phyloP scores from a whole-genome alignment of 2,113 vertebrate genomes.

The Hepsetus odoe region DNA sequence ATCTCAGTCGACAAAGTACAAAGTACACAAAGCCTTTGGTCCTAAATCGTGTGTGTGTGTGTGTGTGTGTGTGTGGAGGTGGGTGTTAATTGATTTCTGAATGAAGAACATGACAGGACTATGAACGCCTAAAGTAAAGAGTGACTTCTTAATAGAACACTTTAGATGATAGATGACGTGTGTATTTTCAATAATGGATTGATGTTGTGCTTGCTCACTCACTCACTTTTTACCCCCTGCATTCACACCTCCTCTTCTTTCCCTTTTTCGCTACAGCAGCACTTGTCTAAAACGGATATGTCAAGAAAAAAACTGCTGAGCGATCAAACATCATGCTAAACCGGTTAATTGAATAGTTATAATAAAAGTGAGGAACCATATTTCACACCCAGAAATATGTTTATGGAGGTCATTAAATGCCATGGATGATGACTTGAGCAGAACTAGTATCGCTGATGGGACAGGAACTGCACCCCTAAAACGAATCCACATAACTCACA shows the following conservation, averaged over 20 bases:
- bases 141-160: no score
- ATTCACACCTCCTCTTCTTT: no score
- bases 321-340: constrained; percentile 42
- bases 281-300: constrained; percentile 30
- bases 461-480: background rate
- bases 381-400: constrained; percentile 62
- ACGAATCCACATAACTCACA: background rate
- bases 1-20: constrained; percentile 43
- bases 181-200: constrained; percentile 56
- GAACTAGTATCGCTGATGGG: constrained; percentile 10
- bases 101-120: constrained; percentile 45
- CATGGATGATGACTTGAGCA: constrained; percentile 17
- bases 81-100: constrained; percentile 38
- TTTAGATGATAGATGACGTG: no score
- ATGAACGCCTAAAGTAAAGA: constrained; percentile 44
- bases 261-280: constrained; percentile 37
- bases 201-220: constrained; percentile 18
- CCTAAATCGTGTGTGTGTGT: constrained; percentile 6
- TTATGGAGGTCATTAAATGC: constrained; percentile 43
- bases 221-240: background rate
- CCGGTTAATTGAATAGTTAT: constrained; percentile 58
- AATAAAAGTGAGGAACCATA: constrained; percentile 55
- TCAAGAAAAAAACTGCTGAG: constrained; percentile 56
- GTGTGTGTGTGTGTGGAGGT: background rate
- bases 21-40: constrained; percentile 19